These are phyloP conservation scores for Leucophora obtusa DNA, from an alignment of 2,888 invertebrate species.

Conservation along the genomic window DNA sequence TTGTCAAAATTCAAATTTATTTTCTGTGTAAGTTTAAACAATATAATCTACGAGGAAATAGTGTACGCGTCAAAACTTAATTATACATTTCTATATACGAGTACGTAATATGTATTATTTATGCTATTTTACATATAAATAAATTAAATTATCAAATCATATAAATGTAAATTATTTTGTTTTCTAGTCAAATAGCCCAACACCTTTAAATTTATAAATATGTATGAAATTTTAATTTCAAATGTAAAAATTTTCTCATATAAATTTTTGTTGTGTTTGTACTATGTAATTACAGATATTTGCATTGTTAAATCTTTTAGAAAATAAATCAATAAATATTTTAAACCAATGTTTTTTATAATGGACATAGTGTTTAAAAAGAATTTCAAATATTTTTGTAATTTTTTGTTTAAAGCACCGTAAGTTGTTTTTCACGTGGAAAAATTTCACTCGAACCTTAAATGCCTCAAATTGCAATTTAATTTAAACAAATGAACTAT, in stretches of 20 bases:
- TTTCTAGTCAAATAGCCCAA: slow-evolving; percentile 29
- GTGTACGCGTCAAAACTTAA: no score
- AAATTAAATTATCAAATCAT: not conserved
- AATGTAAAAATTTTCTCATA: slow-evolving; percentile 13
- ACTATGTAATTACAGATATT: not conserved
- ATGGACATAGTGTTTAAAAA: not conserved
- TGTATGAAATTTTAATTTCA: slow-evolving; percentile 35
- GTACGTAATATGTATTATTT: not conserved
- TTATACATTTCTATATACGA: no score
- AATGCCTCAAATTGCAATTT: no score
- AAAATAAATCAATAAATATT: slow-evolving; percentile 17
- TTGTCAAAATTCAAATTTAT: not conserved
- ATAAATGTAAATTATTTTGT: slow-evolving; percentile 4
- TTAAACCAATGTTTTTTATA: not conserved
- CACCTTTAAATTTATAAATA: slow-evolving; percentile 43
- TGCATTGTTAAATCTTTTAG: slow-evolving; percentile 16
- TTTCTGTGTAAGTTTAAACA: no score
- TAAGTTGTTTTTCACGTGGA: no score
- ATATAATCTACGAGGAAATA: no score
- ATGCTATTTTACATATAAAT: not conserved
- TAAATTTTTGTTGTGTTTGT: not conserved
- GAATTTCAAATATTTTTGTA: slow-evolving; percentile 4
- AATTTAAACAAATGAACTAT: no score
- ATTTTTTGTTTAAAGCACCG: no score
- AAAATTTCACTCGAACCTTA: no score